phyloP scores from a whole-genome alignment of 2,113 vertebrate genomes.

The Anhinga rufa region DNA sequence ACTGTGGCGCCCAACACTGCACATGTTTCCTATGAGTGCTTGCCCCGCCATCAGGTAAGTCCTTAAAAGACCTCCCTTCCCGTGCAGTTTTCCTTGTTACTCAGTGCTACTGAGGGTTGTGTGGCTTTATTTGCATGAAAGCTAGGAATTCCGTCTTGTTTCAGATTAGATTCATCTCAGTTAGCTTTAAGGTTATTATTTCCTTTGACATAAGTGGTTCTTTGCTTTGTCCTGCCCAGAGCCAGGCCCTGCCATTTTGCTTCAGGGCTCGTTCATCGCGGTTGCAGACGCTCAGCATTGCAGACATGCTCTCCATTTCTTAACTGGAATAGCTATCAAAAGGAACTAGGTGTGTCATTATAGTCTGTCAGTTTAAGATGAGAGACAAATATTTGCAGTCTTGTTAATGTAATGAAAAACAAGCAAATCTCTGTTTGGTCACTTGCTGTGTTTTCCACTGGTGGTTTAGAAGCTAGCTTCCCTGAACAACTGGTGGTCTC shows the following conservation, averaged over 20 bases:
- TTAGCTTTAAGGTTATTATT: background rate
- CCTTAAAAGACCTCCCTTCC: background rate
- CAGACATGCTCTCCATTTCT: background rate
- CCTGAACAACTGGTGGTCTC: background rate
- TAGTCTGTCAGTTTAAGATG: background rate
- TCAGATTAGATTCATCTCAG: background rate
- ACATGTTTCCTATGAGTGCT: background rate
- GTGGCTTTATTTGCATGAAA: background rate
- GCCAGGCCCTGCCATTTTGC: background rate
- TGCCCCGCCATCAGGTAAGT: background rate
- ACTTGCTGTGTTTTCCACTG: background rate
- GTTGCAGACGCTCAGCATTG: background rate
- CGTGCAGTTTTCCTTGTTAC: background rate
- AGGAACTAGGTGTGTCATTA: background rate
- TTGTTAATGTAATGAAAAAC: background rate
- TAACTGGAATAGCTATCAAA: rapidly evolving
- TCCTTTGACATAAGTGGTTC: background rate
- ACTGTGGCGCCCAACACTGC: too few species aligned
- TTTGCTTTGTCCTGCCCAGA: background rate
- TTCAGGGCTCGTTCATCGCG: rapidly evolving
- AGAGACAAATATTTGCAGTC: background rate
- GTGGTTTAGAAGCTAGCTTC: background rate
- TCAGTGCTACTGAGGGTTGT: background rate
- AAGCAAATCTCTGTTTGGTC: background rate
- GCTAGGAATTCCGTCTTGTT: background rate